Percentiles rank a stretch among this genome's conserved stretches.
phyloP scores from a whole-genome alignment of 2,113 vertebrate genomes.

The Amblyopsis rosae region DNA sequence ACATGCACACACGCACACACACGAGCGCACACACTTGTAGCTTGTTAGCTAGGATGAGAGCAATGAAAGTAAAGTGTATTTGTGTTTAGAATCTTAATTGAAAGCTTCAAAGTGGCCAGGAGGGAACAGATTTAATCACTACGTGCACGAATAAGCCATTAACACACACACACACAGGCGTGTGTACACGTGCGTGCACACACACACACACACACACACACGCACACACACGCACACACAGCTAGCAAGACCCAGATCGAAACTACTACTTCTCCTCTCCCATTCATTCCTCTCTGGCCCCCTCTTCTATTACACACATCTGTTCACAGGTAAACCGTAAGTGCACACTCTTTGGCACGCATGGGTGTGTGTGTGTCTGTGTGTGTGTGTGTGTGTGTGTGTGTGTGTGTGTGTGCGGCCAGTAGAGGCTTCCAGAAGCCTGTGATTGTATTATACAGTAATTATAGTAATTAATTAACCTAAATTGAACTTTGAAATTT shows the following conservation, averaged over 20 bases:
- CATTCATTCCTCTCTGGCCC: constrained; percentile 56
- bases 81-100: constrained; percentile 96
- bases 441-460: too few species aligned
- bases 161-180: constrained; percentile 27
- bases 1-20: constrained; percentile 39
- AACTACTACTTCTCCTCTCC: constrained; percentile 82
- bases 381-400: constrained; percentile 35
- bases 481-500: too few species aligned
- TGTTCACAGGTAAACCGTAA: constrained; percentile 54
- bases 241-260: constrained; percentile 53
- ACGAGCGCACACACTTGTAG: constrained; percentile 29
- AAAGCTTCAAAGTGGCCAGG: constrained; percentile 89
- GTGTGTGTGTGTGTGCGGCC: background rate
- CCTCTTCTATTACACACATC: constrained; percentile 27
- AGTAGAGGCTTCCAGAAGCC: too few species aligned
- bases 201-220: constrained; percentile 7
- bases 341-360: constrained; percentile 50
- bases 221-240: constrained; percentile 9
- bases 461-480: too few species aligned
- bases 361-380: constrained; percentile 16
- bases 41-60: constrained; percentile 66
- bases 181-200: constrained; percentile 36
- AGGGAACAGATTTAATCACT: constrained; percentile 91
- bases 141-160: constrained; percentile 89
- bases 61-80: constrained; percentile 83